A percentile compares a stretch with the other conserved stretches of the same genome.
Conservation (phyloP, 1,140 invertebrate genomes). For the Euura saliciscinereae region DNA sequence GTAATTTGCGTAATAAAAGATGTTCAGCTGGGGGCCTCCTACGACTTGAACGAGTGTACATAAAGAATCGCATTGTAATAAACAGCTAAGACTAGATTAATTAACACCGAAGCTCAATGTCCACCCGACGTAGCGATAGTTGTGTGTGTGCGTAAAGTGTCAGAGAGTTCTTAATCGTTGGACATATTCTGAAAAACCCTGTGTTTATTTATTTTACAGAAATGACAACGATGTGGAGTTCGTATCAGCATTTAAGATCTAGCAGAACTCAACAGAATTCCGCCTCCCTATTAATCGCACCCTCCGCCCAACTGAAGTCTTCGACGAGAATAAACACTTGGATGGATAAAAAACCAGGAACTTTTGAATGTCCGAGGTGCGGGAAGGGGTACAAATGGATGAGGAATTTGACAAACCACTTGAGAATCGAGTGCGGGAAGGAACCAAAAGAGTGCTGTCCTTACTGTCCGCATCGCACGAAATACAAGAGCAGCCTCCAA, state of each 20-base stretch:
- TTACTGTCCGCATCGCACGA: constrained; percentile 54
- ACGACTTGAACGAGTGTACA: no score
- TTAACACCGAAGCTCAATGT: no score
- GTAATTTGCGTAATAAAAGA: not conserved
- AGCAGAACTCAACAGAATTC: not conserved
- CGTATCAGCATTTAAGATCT: not conserved
- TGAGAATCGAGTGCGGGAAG: constrained; percentile 59
- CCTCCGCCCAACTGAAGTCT: not conserved
- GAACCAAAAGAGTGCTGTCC: constrained; percentile 58
- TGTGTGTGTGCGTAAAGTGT: not conserved
- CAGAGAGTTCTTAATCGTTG: not conserved
- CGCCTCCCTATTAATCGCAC: not conserved
- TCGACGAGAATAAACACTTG: not conserved
- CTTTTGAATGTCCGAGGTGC: constrained; percentile 58
- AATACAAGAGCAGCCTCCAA: constrained; percentile 51
- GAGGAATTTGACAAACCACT: constrained; percentile 61
- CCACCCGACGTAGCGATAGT: no score
- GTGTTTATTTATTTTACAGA: not conserved
- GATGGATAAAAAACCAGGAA: constrained; percentile 11
- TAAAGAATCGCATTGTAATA: no score
- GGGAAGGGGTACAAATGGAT: constrained; percentile 59
- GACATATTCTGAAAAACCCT: not conserved
- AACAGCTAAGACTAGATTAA: no score
- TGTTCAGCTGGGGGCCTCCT: not conserved
- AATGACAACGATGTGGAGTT: not conserved